Evolutionary conservation across 2,888 invertebrate genomes (phyloP).

Genomic region (Callosobruchus maculatus): DNA sequence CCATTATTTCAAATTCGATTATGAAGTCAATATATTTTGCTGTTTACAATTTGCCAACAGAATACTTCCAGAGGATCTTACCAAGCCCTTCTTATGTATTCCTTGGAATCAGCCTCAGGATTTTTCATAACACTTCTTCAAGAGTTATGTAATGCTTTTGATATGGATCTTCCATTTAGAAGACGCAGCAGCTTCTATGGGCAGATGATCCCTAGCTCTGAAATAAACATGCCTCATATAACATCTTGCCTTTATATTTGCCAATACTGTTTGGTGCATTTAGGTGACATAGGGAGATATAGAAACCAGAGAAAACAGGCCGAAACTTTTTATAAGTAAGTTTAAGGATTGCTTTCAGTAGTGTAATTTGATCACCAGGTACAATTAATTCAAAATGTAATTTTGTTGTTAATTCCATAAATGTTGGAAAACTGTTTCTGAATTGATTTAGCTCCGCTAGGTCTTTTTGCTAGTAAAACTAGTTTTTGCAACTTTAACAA

Average conservation of each 20-base stretch:
- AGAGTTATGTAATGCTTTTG: slow-evolving; percentile 77
- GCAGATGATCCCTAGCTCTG: slow-evolving; percentile 34
- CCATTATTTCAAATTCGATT: no score
- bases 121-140: slow-evolving; percentile 79
- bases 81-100: slow-evolving; percentile 75
- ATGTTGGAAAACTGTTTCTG: no score
- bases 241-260: slow-evolving; percentile 80
- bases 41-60: slow-evolving; percentile 45
- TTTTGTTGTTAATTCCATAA: slow-evolving; percentile 4
- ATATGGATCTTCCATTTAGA: slow-evolving; percentile 75
- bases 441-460: no score
- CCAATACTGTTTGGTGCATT: slow-evolving; percentile 84
- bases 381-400: slow-evolving; percentile 1
- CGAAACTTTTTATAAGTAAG: slow-evolving; percentile 75
- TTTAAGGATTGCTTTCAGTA: slow-evolving; percentile 3
- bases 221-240: slow-evolving; percentile 53
- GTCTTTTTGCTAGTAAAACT: no score
- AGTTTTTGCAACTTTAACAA: no score
- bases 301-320: slow-evolving; percentile 77
- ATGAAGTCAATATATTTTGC: slow-evolving; percentile 5
- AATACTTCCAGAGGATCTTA: slow-evolving; percentile 71
- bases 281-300: slow-evolving; percentile 84
- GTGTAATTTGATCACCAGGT: no score
- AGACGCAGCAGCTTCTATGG: slow-evolving; percentile 47
- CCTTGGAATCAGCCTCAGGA: slow-evolving; percentile 79